Evolutionary conservation across 2,797 vertebrate species (phyloP).

Genomic region (Clarias pachynema): DNA sequence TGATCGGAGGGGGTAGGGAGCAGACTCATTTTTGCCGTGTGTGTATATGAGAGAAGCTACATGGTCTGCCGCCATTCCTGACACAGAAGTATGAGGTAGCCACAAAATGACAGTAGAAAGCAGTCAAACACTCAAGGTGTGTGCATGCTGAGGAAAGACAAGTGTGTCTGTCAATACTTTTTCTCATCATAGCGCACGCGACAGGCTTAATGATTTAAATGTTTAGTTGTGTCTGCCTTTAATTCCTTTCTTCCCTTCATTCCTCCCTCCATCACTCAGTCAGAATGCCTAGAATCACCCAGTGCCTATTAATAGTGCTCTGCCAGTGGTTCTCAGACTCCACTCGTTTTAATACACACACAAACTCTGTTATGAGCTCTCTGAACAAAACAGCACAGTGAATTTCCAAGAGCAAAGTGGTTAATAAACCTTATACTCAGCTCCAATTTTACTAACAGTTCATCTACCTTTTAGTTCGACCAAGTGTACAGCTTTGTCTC

Average conservation of each 20-base stretch:
- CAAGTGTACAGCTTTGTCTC: conserved; percentile 35
- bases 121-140: conserved; percentile 38
- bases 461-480: conserved; percentile 21
- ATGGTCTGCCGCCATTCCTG: conserved; percentile 51
- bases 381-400: conserved; percentile 23
- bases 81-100: conserved; percentile 42
- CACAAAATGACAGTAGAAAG: conserved; percentile 41
- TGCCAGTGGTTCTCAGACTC: conserved; percentile 23
- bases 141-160: conserved; percentile 53
- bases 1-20: conserved; percentile 69
- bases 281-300: conserved; percentile 35
- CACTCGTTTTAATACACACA: conserved; percentile 28
- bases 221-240: not conserved
- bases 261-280: conserved; percentile 32
- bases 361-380: conserved; percentile 28
- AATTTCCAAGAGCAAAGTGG: conserved; percentile 7
- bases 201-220: conserved; percentile 45
- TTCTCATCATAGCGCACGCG: conserved; percentile 70
- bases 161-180: conserved; percentile 69
- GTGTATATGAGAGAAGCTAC: conserved; percentile 53
- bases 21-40: conserved; percentile 48
- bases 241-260: conserved; percentile 25
- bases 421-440: conserved; percentile 33
- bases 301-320: conserved; percentile 47
- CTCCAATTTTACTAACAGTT: conserved; percentile 26